These are phyloP conservation scores for Drosophila differens DNA, from an alignment of 2,888 invertebrate species.

Conservation along the genomic window DNA sequence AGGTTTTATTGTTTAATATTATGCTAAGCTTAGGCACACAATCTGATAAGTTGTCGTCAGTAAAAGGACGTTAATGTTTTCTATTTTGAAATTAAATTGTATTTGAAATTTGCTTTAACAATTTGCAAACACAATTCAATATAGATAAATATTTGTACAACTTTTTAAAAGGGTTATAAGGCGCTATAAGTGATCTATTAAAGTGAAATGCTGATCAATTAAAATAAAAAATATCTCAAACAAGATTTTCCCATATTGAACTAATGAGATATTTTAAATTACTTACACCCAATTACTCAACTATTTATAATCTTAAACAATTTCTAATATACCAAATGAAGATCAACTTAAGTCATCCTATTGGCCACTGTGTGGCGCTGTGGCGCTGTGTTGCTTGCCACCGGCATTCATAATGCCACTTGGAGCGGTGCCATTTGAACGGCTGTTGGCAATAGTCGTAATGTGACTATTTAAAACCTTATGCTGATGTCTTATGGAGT, in stretches of 20 bases:
- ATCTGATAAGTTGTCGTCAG: not conserved
- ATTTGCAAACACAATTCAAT: not conserved
- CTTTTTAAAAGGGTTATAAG: not conserved
- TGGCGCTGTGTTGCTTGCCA: slow-evolving; percentile 13
- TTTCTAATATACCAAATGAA: slow-evolving; percentile 23
- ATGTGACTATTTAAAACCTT: slow-evolving; percentile 68
- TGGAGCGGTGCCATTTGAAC: slow-evolving; percentile 75
- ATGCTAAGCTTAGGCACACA: no score
- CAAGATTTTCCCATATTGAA: not conserved
- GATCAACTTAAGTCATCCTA: slow-evolving; percentile 21
- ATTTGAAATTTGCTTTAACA: not conserved
- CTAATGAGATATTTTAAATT: not conserved
- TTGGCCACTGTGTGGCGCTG: slow-evolving; percentile 30
- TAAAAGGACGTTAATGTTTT: not conserved
- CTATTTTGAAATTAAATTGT: not conserved
- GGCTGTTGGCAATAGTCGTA: slow-evolving; percentile 74
- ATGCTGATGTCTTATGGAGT: slow-evolving; percentile 84
- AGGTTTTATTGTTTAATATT: not conserved
- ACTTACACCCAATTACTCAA: not conserved
- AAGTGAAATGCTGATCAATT: not conserved
- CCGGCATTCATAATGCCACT: slow-evolving; percentile 33
- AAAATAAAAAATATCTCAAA: not conserved
- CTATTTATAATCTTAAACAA: not conserved
- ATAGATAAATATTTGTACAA: not conserved
- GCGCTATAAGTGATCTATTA: not conserved